These are phyloP conservation scores for Rhinatrema bivittatum DNA, from an alignment of 2,797 vertebrate species.

Conservation along the genomic window DNA sequence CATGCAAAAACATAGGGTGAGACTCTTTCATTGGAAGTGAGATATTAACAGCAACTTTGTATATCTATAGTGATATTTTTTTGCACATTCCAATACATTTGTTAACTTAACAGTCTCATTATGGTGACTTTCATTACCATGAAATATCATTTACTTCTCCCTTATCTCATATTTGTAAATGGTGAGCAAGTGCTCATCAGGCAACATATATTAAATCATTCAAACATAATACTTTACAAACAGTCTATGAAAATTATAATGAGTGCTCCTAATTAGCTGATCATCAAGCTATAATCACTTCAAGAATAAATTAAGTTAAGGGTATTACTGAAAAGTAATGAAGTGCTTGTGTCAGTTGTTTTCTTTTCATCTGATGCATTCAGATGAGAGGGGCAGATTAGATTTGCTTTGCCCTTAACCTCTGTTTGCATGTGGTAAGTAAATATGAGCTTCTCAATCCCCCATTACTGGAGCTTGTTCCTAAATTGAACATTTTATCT, in stretches of 20 bases:
- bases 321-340: conserved; percentile 58
- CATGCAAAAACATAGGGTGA: too few relatives aligned
- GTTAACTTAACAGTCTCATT: background rate
- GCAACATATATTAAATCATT: conserved; percentile 60
- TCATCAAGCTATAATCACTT: conserved; percentile 64
- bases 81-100: too few relatives aligned
- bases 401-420: conserved; percentile 23
- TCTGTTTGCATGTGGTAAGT: conserved; percentile 18
- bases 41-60: too few relatives aligned
- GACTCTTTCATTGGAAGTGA: too few relatives aligned
- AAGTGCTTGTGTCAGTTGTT: conserved; percentile 31
- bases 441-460: conserved; percentile 29
- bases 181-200: conserved; percentile 34
- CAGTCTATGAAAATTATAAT: conserved; percentile 61
- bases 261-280: conserved; percentile 67
- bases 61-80: too few relatives aligned
- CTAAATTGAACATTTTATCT: conserved; percentile 13
- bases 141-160: background rate
- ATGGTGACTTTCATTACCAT: background rate
- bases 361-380: conserved; percentile 17
- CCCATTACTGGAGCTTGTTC: background rate
- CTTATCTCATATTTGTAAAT: conserved; percentile 12
- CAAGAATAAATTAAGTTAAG: conserved; percentile 62
- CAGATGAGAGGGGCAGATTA: conserved; percentile 25
- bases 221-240: conserved; percentile 67